Evolutionary conservation across 2,888 invertebrate genomes (phyloP).

Genomic region (Trimorus sp.): DNA sequence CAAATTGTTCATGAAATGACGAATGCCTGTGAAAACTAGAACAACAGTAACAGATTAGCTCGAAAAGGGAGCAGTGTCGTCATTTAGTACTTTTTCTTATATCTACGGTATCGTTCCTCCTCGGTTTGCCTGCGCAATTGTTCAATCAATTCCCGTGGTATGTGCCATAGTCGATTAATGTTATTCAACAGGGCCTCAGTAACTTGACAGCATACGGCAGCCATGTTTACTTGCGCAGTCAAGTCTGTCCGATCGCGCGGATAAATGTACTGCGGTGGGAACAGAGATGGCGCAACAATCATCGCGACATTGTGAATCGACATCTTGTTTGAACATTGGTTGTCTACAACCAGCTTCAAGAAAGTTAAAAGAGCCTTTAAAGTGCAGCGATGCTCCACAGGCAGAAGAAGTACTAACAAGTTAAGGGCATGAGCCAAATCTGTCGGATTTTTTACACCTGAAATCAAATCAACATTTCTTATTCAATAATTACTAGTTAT

Average conservation of each 20-base stretch:
- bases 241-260: constrained; percentile 86
- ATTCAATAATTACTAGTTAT: too few species aligned
- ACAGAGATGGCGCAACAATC: constrained; percentile 97
- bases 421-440: constrained; percentile 83
- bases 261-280: constrained; percentile 88
- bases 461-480: background rate
- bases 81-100: constrained; percentile 75
- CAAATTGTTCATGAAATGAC: too few species aligned
- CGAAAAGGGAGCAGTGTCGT: background rate
- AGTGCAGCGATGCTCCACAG: constrained; percentile 92
- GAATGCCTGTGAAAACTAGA: background rate
- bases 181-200: constrained; percentile 92
- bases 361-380: constrained; percentile 90
- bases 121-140: constrained; percentile 84
- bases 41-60: background rate
- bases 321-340: constrained; percentile 92
- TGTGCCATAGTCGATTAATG: constrained; percentile 90
- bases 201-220: constrained; percentile 93
- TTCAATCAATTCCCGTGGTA: constrained; percentile 87
- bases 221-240: constrained; percentile 90
- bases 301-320: constrained; percentile 95
- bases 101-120: constrained; percentile 80
- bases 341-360: constrained; percentile 87
- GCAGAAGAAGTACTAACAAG: constrained; percentile 90
- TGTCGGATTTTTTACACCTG: constrained; percentile 84